Conservation (phyloP, 2,888 invertebrate genomes). For the Odontothrips loti region DNA sequence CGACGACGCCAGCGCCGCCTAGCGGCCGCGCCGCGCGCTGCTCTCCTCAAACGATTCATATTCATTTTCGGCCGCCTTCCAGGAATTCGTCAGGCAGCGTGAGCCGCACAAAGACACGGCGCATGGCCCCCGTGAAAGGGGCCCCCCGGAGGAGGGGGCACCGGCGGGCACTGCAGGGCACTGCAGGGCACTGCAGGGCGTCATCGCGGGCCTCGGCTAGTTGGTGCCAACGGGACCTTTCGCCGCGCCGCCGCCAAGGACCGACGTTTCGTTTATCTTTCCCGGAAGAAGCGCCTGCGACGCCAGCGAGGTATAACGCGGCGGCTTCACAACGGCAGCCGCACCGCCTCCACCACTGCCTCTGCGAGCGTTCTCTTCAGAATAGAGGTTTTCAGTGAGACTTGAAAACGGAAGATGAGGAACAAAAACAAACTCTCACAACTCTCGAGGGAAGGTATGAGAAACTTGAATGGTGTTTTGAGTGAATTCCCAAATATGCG, state of each 20-base stretch:
- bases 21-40: neutral
- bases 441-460: no score
- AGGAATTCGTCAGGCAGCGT: constrained; percentile 19
- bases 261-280: neutral
- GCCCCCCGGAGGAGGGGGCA: neutral
- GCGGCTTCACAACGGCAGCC: no score
- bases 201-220: neutral
- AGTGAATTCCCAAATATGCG: no score
- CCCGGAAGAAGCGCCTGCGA: no score
- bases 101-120: neutral
- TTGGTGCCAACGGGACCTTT: neutral
- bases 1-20: neutral
- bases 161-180: neutral
- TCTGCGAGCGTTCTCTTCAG: no score
- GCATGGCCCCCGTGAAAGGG: neutral
- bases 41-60: constrained; percentile 3
- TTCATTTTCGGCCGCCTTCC: constrained; percentile 15
- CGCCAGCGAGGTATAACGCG: no score
- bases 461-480: no score
- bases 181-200: neutral
- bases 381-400: no score
- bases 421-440: no score
- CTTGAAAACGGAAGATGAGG: no score
- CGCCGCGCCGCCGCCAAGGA: neutral
- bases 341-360: no score